Percentiles rank a stretch among this genome's conserved stretches.
Conservation (phyloP, 2,888 invertebrate genomes). For the Euproctis similis region DNA sequence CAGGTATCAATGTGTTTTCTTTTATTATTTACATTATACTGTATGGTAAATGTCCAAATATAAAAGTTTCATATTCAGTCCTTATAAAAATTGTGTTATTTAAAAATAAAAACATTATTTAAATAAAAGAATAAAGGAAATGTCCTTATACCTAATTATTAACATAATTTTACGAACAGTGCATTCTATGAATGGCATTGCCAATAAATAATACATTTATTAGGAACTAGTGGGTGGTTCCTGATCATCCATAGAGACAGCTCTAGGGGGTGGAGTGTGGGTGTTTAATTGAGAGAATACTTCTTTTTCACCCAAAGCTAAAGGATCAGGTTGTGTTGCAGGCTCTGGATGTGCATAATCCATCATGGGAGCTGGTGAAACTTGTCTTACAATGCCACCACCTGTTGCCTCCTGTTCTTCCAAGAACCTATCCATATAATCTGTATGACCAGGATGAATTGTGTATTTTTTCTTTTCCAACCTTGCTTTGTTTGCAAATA, state of each 20-base stretch:
- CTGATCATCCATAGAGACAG: conserved; percentile 58
- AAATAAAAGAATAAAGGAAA: conserved; percentile 46
- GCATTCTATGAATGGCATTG: conserved; percentile 43
- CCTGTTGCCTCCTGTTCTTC: conserved; percentile 89
- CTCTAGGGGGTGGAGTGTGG: conserved; percentile 51
- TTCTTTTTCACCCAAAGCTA: conserved; percentile 66
- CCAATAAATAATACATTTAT: conserved; percentile 49
- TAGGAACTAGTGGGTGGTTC: conserved; percentile 64
- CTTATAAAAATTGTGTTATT: conserved; percentile 28
- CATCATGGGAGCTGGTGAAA: conserved; percentile 80
- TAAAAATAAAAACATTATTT: conserved; percentile 20
- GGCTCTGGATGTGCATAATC: conserved; percentile 55
- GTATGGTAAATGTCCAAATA: conserved; percentile 34
- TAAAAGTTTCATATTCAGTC: conserved; percentile 25
- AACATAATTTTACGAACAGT: conserved; percentile 39
- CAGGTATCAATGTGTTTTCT: conserved; percentile 31
- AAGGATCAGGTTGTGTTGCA: conserved; percentile 61
- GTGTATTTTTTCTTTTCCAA: conserved; percentile 95
- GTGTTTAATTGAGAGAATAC: conserved; percentile 66
- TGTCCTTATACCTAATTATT: conserved; percentile 12
- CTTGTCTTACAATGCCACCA: conserved; percentile 70
- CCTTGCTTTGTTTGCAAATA: conserved; percentile 89
- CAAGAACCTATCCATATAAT: conserved; percentile 94
- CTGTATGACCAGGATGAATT: conserved; percentile 93
- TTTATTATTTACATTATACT: conserved; percentile 61